phyloP scores from a whole-genome alignment of 37 sponge, comb jelly and placozoan genomes.

The Cliona cf. orientalis region DNA sequence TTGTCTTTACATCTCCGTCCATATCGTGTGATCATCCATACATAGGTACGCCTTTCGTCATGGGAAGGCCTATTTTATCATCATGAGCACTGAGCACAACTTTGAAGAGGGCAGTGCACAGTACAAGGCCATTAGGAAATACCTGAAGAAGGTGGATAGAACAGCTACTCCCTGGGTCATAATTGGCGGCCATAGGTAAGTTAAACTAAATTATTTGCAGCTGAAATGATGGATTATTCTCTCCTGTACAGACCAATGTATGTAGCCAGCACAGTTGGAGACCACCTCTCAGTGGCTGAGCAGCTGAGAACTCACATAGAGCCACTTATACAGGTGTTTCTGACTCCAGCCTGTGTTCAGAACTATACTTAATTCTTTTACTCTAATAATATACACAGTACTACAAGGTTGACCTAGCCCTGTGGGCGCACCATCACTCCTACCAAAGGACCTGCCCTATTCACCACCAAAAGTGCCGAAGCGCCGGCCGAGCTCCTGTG shows the following conservation, averaged over 20 bases:
- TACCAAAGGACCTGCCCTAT: conserved; percentile 85
- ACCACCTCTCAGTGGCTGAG: conserved; percentile 17
- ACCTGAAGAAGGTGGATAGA: conserved; percentile 70
- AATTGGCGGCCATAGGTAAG: conserved; percentile 77
- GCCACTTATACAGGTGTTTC: conserved; percentile 66
- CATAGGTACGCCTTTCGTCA: conserved; percentile 81
- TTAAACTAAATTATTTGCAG: not conserved
- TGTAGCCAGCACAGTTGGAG: conserved; percentile 57
- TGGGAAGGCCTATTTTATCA: conserved; percentile 72
- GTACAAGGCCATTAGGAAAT: conserved; percentile 52
- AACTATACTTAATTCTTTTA: no score
- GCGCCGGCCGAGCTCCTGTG: conserved; percentile 27
- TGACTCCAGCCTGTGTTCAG: no score
- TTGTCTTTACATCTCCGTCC: no score
- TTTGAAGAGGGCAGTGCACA: conserved; percentile 27
- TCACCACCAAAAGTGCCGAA: conserved; percentile 50
- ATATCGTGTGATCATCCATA: no score
- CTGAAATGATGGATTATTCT: no score
- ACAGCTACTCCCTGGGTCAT: conserved; percentile 80
- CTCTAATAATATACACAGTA: conserved; percentile 20
- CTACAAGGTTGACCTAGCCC: conserved; percentile 69
- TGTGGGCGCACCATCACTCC: conserved; percentile 86
- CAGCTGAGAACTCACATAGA: conserved; percentile 54
- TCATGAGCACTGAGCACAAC: conserved; percentile 85
- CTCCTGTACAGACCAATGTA: conserved; percentile 78